Conservation (phyloP, 2,113 vertebrate species). For the Peromyscus californicus region DNA sequence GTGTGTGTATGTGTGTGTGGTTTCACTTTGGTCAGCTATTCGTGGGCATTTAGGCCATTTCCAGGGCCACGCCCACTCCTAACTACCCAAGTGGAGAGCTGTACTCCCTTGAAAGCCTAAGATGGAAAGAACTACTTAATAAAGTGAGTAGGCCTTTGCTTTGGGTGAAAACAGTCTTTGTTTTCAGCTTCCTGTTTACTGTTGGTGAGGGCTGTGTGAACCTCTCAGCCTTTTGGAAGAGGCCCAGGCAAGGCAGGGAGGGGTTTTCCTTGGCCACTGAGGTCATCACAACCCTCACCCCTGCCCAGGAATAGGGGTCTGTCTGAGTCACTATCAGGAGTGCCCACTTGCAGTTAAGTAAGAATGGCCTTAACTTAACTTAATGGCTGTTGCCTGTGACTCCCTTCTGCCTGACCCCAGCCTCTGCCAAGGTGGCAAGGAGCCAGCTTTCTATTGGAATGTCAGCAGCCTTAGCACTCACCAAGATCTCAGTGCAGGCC, state of each 20-base stretch:
- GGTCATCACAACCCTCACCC: background rate
- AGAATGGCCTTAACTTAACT: slow-evolving; percentile 32
- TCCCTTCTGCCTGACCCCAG: slow-evolving; percentile 25
- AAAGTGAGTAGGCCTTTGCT: background rate
- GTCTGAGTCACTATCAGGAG: background rate
- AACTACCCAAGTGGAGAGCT: background rate
- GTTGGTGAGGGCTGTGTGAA: background rate
- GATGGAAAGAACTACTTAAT: background rate
- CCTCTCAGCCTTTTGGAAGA: background rate
- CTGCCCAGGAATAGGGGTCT: background rate
- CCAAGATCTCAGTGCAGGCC: slow-evolving; percentile 45
- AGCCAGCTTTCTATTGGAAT: slow-evolving; percentile 62
- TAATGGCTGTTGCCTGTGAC: slow-evolving; percentile 19
- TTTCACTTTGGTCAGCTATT: background rate
- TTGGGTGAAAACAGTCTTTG: background rate
- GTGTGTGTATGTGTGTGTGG: background rate
- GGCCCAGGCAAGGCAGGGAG: background rate
- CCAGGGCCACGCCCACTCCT: fast-evolving
- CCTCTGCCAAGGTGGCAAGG: slow-evolving; percentile 57
- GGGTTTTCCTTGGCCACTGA: background rate
- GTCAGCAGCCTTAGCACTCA: background rate
- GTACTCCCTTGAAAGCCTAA: background rate
- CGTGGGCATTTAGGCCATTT: background rate
- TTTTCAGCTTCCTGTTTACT: background rate
- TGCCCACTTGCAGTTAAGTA: slow-evolving; percentile 33